Base-by-base conservation (phyloP, 1,140 invertebrate genomes). In the Drosophila mayri region DNA sequence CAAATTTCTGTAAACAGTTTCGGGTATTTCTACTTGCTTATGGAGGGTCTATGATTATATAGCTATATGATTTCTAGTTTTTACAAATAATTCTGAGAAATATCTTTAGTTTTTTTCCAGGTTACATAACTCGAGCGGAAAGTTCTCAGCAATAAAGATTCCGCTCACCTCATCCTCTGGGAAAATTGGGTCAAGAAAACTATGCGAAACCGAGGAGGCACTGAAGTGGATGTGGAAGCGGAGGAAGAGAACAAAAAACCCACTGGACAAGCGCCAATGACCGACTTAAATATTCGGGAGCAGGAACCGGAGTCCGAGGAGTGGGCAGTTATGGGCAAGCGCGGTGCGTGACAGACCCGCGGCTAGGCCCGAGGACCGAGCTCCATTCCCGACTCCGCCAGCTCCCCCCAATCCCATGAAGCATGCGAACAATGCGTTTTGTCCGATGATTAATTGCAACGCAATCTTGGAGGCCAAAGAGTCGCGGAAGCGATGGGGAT, bases 371-470 rank as follows among this genome's bases (percentile, higher is more conserved):
- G 28, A 11, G 18, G 28, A 28, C 25, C 18, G 25, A 58, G 32
- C 32, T 25, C 25, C 25, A 25, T 25, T 25, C 32, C 22, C 25
- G 35, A 12, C 11, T 37, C 37, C 37, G 16, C 64, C 18, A 43
- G 37, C n/a, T 52, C 35, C 32, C 49, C 28, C 41, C 65, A 30
- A 16, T 16, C 32, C 52, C 28, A 20, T 30, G 73, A 41, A 74
- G 44, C 66, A 76, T 66, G 71, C 83, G 76, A 87, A 87, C 83
- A 87, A 87, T 87, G 83, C 84, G 83, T 87, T 87, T 87, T 88
- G 83, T 88, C 67, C 76, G 83, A 88, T 87, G 83, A 87, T 87
- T 87, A 87, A 87, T 87, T 87, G 84, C 83, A 87, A 77, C 84
- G 81, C 83, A 87, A 87, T 87, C 83, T 87, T 84, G 72, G 83